A percentile compares a stretch with the other conserved stretches of the same genome.
phyloP scores from a whole-genome alignment of 2,113 vertebrate species.

The Varanus salvator region DNA sequence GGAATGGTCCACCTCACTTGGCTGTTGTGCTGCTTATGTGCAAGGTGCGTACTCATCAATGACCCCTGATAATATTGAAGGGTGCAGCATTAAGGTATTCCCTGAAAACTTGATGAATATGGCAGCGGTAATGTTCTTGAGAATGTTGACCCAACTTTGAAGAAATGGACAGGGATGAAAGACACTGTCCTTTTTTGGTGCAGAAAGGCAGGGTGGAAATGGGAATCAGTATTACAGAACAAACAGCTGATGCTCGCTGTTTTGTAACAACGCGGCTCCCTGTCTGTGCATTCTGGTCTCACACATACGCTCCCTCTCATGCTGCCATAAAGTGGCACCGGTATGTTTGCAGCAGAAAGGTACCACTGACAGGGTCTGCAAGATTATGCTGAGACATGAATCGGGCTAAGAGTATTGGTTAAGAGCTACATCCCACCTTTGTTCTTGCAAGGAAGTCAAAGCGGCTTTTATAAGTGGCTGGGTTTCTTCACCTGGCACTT shows the following conservation, averaged over 20 bases:
- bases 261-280: too few species aligned
- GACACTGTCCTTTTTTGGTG: too few species aligned
- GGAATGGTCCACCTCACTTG: background rate
- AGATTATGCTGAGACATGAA: background rate
- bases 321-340: too few species aligned
- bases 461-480: background rate
- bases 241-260: too few species aligned
- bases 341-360: background rate
- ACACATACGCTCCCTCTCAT: too few species aligned
- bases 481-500: background rate
- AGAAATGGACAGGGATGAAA: background rate
- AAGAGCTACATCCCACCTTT: too few species aligned
- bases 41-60: background rate
- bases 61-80: background rate
- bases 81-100: background rate
- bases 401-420: too few species aligned
- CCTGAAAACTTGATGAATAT: too few species aligned
- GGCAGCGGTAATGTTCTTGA: background rate
- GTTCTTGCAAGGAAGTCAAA: too few species aligned
- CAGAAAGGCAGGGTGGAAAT: too few species aligned
- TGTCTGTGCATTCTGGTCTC: too few species aligned
- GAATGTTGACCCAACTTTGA: background rate
- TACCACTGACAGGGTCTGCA: background rate
- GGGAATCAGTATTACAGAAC: too few species aligned
- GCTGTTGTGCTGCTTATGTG: background rate